phyloP scores from a whole-genome alignment of 2,113 vertebrate species.

The Nycticorax nycticorax region DNA sequence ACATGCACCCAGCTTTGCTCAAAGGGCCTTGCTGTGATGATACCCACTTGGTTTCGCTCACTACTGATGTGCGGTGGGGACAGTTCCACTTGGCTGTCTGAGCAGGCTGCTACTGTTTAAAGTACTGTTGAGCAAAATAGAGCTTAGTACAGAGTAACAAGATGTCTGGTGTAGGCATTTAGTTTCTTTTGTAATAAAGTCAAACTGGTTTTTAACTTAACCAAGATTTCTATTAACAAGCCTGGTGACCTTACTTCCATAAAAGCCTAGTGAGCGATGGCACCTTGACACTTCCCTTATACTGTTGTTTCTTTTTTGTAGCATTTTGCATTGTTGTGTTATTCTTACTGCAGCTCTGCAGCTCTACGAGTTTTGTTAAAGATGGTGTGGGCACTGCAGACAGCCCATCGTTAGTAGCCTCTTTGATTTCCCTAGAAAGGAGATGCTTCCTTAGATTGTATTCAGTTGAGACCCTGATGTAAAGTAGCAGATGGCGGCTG shows the following conservation, averaged over 20 bases:
- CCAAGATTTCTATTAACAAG: background rate
- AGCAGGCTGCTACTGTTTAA: background rate
- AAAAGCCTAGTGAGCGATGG: background rate
- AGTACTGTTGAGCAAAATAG: background rate
- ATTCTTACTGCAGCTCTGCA: background rate
- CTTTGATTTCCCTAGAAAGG: background rate
- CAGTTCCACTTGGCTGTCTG: constrained; percentile 69
- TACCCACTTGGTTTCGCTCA: constrained; percentile 57
- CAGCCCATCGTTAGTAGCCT: background rate
- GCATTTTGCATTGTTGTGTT: background rate
- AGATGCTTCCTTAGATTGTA: background rate
- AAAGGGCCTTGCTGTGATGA: constrained; percentile 43
- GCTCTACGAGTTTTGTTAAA: background rate
- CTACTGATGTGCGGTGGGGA: constrained; percentile 41
- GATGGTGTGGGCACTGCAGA: background rate
- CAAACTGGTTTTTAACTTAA: background rate
- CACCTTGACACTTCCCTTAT: background rate
- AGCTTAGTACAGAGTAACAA: background rate
- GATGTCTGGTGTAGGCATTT: background rate
- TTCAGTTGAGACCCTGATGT: background rate
- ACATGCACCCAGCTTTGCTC: background rate
- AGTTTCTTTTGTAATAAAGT: background rate
- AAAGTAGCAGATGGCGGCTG: background rate
- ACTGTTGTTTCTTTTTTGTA: background rate
- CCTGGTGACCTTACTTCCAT: background rate